Conservation (phyloP, 2,113 vertebrate species). For the Paratilapia polleni region DNA sequence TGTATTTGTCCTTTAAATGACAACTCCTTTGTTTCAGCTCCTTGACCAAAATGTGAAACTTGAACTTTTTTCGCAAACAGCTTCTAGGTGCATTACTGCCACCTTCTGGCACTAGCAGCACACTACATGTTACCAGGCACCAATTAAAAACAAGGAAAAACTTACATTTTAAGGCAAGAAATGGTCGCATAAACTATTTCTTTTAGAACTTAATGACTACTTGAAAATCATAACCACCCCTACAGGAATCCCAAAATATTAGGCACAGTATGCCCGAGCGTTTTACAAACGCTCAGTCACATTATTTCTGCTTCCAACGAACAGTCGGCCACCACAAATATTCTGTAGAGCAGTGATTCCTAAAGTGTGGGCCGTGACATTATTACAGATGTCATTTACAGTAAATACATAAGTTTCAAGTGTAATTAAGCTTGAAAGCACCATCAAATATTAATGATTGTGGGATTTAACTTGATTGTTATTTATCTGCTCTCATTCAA, state of each 20-base stretch:
- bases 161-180: not conserved
- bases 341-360: too few relatives aligned
- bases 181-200: accelerated
- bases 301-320: not conserved
- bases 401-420: not conserved
- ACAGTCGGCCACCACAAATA: not conserved
- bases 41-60: not conserved
- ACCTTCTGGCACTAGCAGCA: not conserved
- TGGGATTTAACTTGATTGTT: too few relatives aligned
- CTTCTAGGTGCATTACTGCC: not conserved
- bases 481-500: not conserved
- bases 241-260: not conserved
- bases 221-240: not conserved
- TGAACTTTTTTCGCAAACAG: accelerated
- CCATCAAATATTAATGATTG: too few relatives aligned
- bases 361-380: too few relatives aligned
- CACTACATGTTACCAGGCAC: not conserved
- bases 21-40: too few relatives aligned
- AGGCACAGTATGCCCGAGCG: not conserved
- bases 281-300: too few relatives aligned
- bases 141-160: accelerated
- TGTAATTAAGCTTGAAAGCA: not conserved
- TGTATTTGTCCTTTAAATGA: not conserved
- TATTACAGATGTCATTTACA: too few relatives aligned
- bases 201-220: not conserved